Base-by-base conservation (phyloP, 1,140 invertebrate genomes). In the Laupala kohalensis region DNA sequence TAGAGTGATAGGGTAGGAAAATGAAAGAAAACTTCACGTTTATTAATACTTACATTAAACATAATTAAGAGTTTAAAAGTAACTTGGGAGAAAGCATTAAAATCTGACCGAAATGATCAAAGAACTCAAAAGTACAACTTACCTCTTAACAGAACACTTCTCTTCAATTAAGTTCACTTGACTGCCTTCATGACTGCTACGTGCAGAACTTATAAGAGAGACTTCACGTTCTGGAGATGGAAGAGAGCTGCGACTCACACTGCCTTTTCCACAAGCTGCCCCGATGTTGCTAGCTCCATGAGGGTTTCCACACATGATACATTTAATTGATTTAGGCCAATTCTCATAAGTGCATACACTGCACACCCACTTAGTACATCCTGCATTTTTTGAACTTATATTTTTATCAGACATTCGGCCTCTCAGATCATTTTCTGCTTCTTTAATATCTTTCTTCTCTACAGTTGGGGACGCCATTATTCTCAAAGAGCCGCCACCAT, bases 291-390 rank as follows among this genome's bases (percentile, higher is more conserved):
- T 63, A 37, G 23, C 53, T 63, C 27, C 69, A 62, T 30, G 37
- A 26, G 24, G 74, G 76, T 23, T 85, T 68, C 83, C 81, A 80
- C 92, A 94, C 78, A 93, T 88, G 65, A 87, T 83, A 81, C 92
- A 95, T 71, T 87, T 87, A 64, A 84, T 79, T 69, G 88, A 84
- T 75, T 87, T 87, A 26, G 87, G 86, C 83, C 88, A 91, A 80
- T 95, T 95, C 67, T 92, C 80, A 82, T 91, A 93, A 53, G 90
- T 93, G 81, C 92, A 95, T 71, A 84, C 81, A 74, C 84, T 83
- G 79, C 92, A 95, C n/a, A 84, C 81, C 93, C 92, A 95, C 80
- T 93, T 93, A 25, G 30, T 9, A 53, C 37, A 53, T 23, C 23
- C 25, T 23, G 27, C 30, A 24, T 71, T 24, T 53, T 30, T 71